These are phyloP conservation scores for Pegoplata infirma DNA, from an alignment of 2,888 invertebrate species.

Conservation along the genomic window DNA sequence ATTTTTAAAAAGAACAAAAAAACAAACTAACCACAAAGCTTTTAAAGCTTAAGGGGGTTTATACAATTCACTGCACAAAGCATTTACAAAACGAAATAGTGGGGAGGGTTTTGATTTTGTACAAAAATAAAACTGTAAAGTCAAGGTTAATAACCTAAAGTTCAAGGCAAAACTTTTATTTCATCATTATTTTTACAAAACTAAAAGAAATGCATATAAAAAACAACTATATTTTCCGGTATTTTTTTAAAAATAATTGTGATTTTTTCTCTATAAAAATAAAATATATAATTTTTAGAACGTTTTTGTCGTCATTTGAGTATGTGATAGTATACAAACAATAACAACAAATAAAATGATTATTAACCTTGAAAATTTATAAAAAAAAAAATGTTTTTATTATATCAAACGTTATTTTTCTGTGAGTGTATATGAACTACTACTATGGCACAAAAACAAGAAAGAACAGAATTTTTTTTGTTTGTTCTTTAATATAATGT, in stretches of 20 bases:
- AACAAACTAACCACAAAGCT: not conserved
- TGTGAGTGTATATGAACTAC: slow-evolving; percentile 5
- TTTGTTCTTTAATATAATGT: not conserved
- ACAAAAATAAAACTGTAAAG: slow-evolving; percentile 66
- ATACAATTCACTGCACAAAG: no score
- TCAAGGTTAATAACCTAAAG: slow-evolving; percentile 78
- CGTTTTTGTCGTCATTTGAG: slow-evolving; percentile 23
- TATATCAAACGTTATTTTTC: slow-evolving; percentile 1
- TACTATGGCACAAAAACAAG: not conserved
- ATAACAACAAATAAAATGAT: slow-evolving; percentile 30
- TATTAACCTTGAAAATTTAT: slow-evolving; percentile 59
- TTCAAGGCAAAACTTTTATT: slow-evolving; percentile 74
- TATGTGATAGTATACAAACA: not conserved
- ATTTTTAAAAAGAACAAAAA: no score
- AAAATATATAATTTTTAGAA: slow-evolving; percentile 19
- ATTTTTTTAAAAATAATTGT: not conserved
- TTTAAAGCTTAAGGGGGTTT: not conserved
- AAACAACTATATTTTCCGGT: slow-evolving; percentile 27
- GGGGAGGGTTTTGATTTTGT: not conserved
- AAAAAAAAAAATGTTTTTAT: not conserved
- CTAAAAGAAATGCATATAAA: not conserved
- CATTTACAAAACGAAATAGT: not conserved
- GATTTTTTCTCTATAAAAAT: slow-evolving; percentile 27
- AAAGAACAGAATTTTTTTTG: not conserved
- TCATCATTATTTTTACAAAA: slow-evolving; percentile 7